These are phyloP conservation scores for Andrena minutula DNA, from an alignment of 2,888 invertebrate genomes.

Conservation along the genomic window DNA sequence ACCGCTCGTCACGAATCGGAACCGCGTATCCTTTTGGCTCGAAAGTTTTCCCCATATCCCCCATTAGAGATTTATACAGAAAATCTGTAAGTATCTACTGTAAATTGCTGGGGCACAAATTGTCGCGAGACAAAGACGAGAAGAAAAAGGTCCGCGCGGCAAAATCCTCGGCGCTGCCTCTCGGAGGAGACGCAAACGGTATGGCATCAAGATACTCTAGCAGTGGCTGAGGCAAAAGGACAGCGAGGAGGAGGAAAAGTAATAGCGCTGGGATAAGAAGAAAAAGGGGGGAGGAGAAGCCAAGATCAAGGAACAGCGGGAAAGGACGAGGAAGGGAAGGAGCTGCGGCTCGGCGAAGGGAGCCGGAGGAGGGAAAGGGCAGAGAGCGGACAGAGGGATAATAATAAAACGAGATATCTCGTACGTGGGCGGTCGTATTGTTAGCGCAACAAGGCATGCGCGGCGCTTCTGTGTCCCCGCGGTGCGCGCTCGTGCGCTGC, in stretches of 20 bases:
- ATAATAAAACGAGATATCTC: constrained; percentile 84
- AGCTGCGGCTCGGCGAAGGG: constrained; percentile 12
- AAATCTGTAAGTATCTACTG: too few species aligned
- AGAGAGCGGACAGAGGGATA: constrained; percentile 74
- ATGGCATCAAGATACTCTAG: constrained; percentile 41
- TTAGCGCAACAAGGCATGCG: constrained; percentile 84
- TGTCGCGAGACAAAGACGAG: background rate
- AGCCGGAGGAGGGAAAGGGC: constrained; percentile 30
- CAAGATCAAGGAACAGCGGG: constrained; percentile 22
- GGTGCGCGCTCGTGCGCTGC: constrained; percentile 72
- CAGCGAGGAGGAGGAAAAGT: constrained; percentile 35
- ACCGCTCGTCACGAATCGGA: background rate
- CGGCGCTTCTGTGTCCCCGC: constrained; percentile 81
- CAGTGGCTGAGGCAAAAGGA: constrained; percentile 36
- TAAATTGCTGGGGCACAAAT: too few species aligned
- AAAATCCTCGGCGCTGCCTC: background rate
- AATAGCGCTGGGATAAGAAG: constrained; percentile 42
- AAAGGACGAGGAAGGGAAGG: constrained; percentile 1
- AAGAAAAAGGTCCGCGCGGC: background rate
- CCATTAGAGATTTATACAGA: too few species aligned
- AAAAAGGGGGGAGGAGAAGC: constrained; percentile 15
- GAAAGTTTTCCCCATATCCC: background rate
- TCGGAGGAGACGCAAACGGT: constrained; percentile 21
- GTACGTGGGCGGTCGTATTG: constrained; percentile 84
- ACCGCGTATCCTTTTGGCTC: background rate